Evolutionary conservation across 92 coral and sea anemone genomes (phyloP).

Genomic region (Palythoa caribaeorum): DNA sequence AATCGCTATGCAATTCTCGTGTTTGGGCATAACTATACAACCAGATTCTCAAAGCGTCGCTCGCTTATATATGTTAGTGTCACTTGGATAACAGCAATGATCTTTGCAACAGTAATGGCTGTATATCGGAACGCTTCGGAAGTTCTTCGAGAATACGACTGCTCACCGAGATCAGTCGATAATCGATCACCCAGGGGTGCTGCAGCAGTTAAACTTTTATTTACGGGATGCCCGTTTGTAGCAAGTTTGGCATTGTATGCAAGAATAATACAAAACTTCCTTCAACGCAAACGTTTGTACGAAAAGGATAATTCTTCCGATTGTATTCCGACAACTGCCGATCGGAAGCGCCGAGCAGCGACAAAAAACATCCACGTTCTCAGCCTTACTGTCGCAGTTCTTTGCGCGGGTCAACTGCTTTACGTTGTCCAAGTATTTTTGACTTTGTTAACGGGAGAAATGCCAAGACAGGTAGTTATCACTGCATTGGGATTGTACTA

Average conservation of each 20-base stretch:
- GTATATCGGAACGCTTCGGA: constrained; percentile 29
- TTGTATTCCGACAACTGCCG: constrained; percentile 65
- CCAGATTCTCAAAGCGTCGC: constrained; percentile 58
- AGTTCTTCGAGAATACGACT: constrained; percentile 56
- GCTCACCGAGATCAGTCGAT: constrained; percentile 31
- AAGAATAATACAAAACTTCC: constrained; percentile 54
- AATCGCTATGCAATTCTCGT: constrained; percentile 75
- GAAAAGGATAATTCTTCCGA: constrained; percentile 60
- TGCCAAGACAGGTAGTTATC: constrained; percentile 52
- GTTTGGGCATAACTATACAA: constrained; percentile 50
- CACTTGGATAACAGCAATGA: constrained; percentile 64
- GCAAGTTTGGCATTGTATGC: constrained; percentile 59
- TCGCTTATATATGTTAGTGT: constrained; percentile 29
- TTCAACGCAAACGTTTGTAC: constrained; percentile 54
- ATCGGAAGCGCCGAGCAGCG: constrained; percentile 71
- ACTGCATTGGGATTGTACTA: constrained; percentile 58
- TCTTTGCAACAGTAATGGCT: constrained; percentile 63
- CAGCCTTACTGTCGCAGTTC: constrained; percentile 52
- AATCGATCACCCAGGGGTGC: constrained; percentile 59
- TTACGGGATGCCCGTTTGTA: constrained; percentile 69
- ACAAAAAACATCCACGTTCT: constrained; percentile 79
- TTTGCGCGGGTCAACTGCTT: constrained; percentile 68
- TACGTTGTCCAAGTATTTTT: constrained; percentile 51
- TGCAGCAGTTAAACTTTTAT: constrained; percentile 72
- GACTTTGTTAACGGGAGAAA: constrained; percentile 74